Evolutionary conservation across 2,113 vertebrate genomes (phyloP), one percentile per base, ranked within the genome.

Genomic region (Sinocyclocheilus rhinocerous): DNA sequence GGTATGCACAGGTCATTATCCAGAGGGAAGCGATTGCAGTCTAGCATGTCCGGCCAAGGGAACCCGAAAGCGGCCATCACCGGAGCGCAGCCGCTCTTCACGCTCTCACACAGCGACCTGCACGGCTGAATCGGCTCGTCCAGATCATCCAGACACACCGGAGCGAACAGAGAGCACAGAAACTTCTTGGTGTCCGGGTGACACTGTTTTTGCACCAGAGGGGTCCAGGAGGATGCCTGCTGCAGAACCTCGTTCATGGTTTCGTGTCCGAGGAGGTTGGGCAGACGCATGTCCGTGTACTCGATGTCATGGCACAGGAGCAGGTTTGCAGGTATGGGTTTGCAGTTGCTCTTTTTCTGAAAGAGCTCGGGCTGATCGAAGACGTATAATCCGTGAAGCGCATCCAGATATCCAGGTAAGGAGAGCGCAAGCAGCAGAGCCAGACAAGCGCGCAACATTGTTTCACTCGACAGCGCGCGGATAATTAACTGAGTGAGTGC

Each of bases 61-160:
- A 97, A 99, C 87, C 98, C 98, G 63, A 99, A 99, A 48, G 97
- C 97, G 59, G 96, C 96, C 98, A 99, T 99, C 20, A 99, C 97
- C 0, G 98, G 98, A 18, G 95, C 97, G 91, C 98, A 99, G 91
- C 97, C 97, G 86, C 94, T 92, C 89, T 95, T 96, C 90, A 99
- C 98, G 91, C 95, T 95, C 84, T 97, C 96, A 87, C 98, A 99
- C 77, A 99, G 96, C 4, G 98, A 98, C 87, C 97, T 95, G 95
- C 98, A 99, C 0, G 98, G 98, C 91, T 97, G 96, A 26, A 99
- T 98, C 89, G 96, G 97, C 92, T 99, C 98, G 90, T 98, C 97
- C 92, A 98, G 86, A 76, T 99, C 97, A 73, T 97, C 96, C 89
- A 99, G 95, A 86, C 98, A 99, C 69, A 99, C 98, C 0, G 98